phyloP scores from a whole-genome alignment of 2,888 invertebrate genomes.

The Drosophila fulvimacula region DNA sequence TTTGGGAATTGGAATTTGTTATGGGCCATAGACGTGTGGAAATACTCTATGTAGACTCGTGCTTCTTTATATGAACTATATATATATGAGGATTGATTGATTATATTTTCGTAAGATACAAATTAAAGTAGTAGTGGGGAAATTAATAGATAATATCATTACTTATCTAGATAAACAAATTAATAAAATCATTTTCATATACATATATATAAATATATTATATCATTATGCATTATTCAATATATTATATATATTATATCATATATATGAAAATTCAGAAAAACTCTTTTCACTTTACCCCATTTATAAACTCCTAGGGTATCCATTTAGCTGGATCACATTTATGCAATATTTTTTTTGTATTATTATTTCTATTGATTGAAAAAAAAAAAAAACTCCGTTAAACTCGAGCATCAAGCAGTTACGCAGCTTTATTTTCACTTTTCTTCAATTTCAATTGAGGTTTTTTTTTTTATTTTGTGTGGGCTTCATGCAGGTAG shows the following conservation, averaged over 20 bases:
- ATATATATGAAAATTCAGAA: no score
- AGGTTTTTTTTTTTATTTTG: constrained; percentile 9
- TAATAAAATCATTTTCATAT: no score
- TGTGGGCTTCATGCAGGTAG: constrained; percentile 3
- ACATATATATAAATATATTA: no score
- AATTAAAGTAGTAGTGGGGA: no score
- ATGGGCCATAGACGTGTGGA: not conserved
- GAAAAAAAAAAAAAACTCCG: constrained; percentile 2
- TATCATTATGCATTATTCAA: no score
- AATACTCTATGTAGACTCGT: not conserved
- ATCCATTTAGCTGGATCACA: not conserved
- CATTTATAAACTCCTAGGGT: not conserved
- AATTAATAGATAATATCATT: no score
- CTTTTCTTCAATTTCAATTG: constrained; percentile 37
- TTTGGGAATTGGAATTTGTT: not conserved
- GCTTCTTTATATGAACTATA: no score
- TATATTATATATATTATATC: no score
- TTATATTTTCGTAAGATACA: no score
- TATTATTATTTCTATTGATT: constrained; percentile 24
- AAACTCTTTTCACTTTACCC: no score
- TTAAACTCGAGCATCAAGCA: constrained; percentile 20
- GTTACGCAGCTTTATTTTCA: constrained; percentile 42
- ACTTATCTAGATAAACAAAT: no score
- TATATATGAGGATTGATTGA: no score
- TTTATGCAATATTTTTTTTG: not conserved